These are phyloP conservation scores for Drosophila antonietae DNA, from an alignment of 2,888 invertebrate species.

Conservation along the genomic window DNA sequence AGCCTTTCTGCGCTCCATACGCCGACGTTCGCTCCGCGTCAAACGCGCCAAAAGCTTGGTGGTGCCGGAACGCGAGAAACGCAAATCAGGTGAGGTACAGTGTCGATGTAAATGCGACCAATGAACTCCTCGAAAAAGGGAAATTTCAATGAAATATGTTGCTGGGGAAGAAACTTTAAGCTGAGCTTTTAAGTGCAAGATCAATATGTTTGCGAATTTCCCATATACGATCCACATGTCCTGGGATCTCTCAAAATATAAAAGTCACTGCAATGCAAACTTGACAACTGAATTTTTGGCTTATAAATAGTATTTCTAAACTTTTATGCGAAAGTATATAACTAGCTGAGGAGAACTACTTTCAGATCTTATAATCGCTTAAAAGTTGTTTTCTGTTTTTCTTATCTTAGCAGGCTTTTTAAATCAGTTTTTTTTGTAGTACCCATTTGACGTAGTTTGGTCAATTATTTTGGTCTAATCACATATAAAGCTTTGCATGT, in stretches of 20 bases:
- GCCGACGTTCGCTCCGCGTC: slow-evolving; percentile 89
- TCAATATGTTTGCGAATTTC: neutral
- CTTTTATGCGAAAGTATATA: neutral
- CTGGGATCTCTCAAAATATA: neutral
- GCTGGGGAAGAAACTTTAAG: neutral
- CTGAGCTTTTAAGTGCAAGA: neutral
- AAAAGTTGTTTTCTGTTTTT: neutral
- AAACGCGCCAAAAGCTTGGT: slow-evolving; percentile 91
- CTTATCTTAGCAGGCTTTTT: neutral
- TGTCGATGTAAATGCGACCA: slow-evolving; percentile 72
- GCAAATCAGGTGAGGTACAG: slow-evolving; percentile 89
- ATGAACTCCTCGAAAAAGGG: neutral
- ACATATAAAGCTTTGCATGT: neutral
- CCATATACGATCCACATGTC: neutral
- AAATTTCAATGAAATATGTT: neutral
- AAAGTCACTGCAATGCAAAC: neutral
- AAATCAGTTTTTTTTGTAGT: neutral
- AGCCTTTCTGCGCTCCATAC: slow-evolving; percentile 90
- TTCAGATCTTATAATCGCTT: neutral
- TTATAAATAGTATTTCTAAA: neutral
- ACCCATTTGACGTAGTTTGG: neutral
- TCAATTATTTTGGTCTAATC: neutral
- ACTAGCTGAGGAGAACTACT: neutral
- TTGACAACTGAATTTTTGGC: too few species aligned
- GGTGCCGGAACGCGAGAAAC: slow-evolving; percentile 88